Evolutionary conservation across 92 coral and sea anemone species (phyloP), one percentile per base, ranked within the genome.

Genomic region (Epizoanthus rinbou): DNA sequence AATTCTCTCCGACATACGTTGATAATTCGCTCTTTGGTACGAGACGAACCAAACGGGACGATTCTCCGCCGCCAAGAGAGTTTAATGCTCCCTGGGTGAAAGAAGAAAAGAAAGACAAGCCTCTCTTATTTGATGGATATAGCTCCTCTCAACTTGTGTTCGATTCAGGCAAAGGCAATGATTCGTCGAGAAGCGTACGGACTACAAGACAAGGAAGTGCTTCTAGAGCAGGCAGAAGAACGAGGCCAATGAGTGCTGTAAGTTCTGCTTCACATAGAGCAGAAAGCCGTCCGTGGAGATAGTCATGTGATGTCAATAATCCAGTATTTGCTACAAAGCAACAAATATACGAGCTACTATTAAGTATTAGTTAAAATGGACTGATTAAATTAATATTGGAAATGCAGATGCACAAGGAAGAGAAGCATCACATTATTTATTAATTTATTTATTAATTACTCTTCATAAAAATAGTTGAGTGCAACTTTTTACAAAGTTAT

Each of bases 21-120:
- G 98, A 95, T 73, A 89, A 93, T 17, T 81, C 89, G 13, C 87
- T 95, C 69, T 95, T 95, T 83, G 93, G 93, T 37, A 82, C 86
- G 10, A 84, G 89, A 64, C 89, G 68, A 84, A 87, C 85, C 6
- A 85, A 91, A 80, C 91, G 90, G 33, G 71, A 88, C 0, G 83
- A 90, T 69, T 88, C 92, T 4, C 87, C 89, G 0, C 89, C 91
- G 9, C 84, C 88, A 3, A 21, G 62, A 24, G 92, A 90, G 16
- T 93, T 88, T 81, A 76, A 84, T 33, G 90, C 97, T 50, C 97
- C 97, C 21, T 93, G 97, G 97, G 84, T 81, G 17, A 88, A 89
- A 69, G 91, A 91, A 39, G 80, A 82, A 52, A 84, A 23, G 53
- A 80, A 68, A 50, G 84, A 69, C 35, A 71, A 70, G 57, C 97